Percentiles rank a stretch among this genome's conserved stretches.
These are phyloP conservation scores for Elmis aenea DNA, from an alignment of 2,888 invertebrate species.

Conservation along the genomic window DNA sequence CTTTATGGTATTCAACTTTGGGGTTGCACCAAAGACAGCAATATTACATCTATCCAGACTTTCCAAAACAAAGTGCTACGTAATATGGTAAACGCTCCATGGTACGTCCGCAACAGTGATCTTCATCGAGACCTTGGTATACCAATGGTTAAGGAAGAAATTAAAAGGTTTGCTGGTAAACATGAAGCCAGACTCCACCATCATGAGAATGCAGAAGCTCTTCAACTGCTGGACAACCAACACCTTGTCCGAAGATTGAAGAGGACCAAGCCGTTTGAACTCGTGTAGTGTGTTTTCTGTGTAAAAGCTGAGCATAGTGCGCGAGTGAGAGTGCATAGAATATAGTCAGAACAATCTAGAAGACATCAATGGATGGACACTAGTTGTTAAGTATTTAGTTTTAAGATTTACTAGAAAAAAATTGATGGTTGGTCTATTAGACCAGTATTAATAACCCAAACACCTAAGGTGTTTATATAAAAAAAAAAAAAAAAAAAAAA, in stretches of 20 bases:
- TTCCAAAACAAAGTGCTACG: constrained; percentile 18
- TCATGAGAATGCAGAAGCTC: constrained; percentile 6
- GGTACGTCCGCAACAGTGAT: constrained; percentile 14
- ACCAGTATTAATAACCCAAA: background rate
- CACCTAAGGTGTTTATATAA: background rate
- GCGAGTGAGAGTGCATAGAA: background rate
- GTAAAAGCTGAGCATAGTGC: background rate
- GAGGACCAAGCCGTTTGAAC: background rate
- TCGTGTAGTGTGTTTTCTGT: constrained; percentile 1
- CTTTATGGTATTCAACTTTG: constrained; percentile 13
- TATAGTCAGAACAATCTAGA: background rate
- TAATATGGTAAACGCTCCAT: constrained; percentile 14
- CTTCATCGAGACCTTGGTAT: constrained; percentile 14
- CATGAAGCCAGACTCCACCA: constrained; percentile 6
- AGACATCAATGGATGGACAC: background rate
- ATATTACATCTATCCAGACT: constrained; percentile 9
- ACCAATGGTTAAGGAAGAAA: constrained; percentile 4
- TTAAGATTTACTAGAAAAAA: background rate
- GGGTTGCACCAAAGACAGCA: constrained; percentile 10
- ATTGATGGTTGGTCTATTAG: background rate
- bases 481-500: background rate
- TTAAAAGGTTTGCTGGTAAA: constrained; percentile 9
- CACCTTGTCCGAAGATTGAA: constrained; percentile 1
- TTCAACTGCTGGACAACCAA: constrained; percentile 11
- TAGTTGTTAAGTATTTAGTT: background rate